A percentile compares a stretch with the other conserved stretches of the same genome.
These are phyloP conservation scores for Diachrysia chrysitis DNA, from an alignment of 2,888 invertebrate genomes.

Conservation along the genomic window DNA sequence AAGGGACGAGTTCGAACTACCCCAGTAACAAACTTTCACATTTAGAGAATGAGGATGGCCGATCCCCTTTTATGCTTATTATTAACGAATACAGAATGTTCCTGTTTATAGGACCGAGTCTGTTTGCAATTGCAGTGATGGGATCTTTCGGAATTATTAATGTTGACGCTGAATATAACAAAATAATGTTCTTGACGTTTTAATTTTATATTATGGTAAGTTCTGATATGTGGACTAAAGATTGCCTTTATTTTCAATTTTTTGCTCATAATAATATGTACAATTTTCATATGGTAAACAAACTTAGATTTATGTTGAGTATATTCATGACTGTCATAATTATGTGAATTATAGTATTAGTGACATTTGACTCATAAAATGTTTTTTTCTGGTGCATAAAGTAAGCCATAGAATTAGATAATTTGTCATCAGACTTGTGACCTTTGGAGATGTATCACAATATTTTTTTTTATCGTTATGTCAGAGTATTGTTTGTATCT, in stretches of 20 bases:
- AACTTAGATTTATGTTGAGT: neutral
- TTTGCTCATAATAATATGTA: too few species aligned
- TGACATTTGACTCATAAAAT: too few species aligned
- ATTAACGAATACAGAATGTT: conserved; percentile 8
- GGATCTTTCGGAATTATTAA: conserved; percentile 15
- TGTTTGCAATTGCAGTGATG: conserved; percentile 18
- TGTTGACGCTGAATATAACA: neutral
- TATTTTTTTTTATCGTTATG: too few species aligned
- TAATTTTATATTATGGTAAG: neutral
- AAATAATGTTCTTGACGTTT: conserved; percentile 6
- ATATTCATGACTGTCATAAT: neutral
- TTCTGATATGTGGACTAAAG: neutral
- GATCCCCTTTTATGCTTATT: conserved; percentile 19
- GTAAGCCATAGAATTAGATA: too few species aligned
- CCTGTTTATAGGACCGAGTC: conserved; percentile 4
- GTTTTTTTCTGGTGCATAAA: too few species aligned
- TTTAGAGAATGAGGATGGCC: conserved; percentile 20
- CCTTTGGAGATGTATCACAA: too few species aligned
- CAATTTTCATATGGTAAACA: too few species aligned
- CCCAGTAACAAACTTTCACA: conserved; percentile 24
- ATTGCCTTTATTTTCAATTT: too few species aligned
- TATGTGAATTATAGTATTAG: neutral
- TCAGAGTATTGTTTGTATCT: neutral
- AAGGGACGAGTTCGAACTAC: conserved; percentile 23
- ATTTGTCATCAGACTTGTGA: too few species aligned